Evolutionary conservation across 2,888 invertebrate species (phyloP), one percentile per base, ranked within the genome.

Genomic region (Apamea epomidion): DNA sequence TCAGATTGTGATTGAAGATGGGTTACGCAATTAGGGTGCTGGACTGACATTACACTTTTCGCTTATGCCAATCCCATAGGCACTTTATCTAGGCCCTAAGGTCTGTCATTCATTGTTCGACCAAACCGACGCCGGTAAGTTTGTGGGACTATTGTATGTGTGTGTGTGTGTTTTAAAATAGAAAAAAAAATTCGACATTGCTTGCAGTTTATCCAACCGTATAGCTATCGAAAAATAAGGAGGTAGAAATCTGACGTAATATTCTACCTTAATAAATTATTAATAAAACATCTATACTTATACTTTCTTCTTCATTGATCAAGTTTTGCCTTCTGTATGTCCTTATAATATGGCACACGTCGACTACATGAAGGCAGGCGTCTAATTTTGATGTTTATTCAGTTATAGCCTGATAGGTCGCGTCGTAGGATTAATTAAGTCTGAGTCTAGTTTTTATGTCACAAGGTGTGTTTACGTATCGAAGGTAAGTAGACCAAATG

Each of bases 321-420:
- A 29, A 29, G 29, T 29, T 29, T 62, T 1, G 5, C 45, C 70
- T 83, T 85, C 81, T 81, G 42, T 18, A 6, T 10, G 0, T 54
- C 10, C 16, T 6, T 74, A 0, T 1, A 29, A 6, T 18, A 37
- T 68, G 74, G 12, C n/a, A 32, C 14, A 45, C 18, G 45, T 71
- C 42, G 5, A 7, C 6, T 60, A n/a, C 51, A 29, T 58, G 62
- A 84, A 67, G 29, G 48, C 67, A 32, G 29, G 60, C 37, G 37
- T 74, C 21, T 74, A 60, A 70, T 79, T 64, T 74, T 60, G 84
- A 84, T 45, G 65, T 82, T 74, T 82, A 84, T 67, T 83, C 7
- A 71, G 77, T 70, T 64, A 37, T n/a, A 71, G 21, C 12, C 21
- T 7, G 7, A 29, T 25, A 69, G n/a, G 54, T 69, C 65, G 29